Base-by-base conservation (phyloP, 1,140 invertebrate genomes). In the Calycopis cecrops region DNA sequence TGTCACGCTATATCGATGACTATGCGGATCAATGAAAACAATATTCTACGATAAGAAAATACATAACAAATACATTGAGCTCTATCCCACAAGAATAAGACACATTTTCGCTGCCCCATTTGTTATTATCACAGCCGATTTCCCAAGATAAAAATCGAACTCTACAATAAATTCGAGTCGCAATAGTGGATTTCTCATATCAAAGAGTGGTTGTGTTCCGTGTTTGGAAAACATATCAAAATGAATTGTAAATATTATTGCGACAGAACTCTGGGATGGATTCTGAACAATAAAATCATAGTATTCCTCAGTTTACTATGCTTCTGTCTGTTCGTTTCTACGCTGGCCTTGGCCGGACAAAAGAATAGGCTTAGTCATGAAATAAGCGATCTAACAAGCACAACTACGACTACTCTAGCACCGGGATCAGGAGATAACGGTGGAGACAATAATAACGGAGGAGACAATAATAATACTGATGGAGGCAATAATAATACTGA, bases 281-380 rank as follows among this genome's bases (percentile, higher is more conserved):
- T 77, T 66, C 40, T 82, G 34, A 73, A 85, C 33, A 85, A 85
- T 50, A 86, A 86, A 67, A 55, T 78, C 0, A 86, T 86, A 38
- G 83, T 86, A 7, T 67, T 86, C 7, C 66, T 86, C 1, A 65
- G 68, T 55, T 48, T 84, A 16, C 50, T 86, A 4, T 81, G 72
- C 1, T 86, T 86, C 42, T 73, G 70, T 42, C 55, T 84, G 4
- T 81, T 86, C 14, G 71, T 86, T 1, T 86, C 83, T 10, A 80
- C 76, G 0, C 59, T 76, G 35, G 73, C 67, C 1, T 17, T 86
- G 9, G 68, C 79, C 11, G 71, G 67, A 50, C 79, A 86, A 53
- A 79, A 64, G 35, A 82, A 79, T 16, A 62, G 67, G 48, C 37
- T 73, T 10, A 42, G 40, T 9, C 37, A 10, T 14, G 73, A 82